Conservation (phyloP, 2,888 invertebrate species). For the Phymatocera aterrima region DNA sequence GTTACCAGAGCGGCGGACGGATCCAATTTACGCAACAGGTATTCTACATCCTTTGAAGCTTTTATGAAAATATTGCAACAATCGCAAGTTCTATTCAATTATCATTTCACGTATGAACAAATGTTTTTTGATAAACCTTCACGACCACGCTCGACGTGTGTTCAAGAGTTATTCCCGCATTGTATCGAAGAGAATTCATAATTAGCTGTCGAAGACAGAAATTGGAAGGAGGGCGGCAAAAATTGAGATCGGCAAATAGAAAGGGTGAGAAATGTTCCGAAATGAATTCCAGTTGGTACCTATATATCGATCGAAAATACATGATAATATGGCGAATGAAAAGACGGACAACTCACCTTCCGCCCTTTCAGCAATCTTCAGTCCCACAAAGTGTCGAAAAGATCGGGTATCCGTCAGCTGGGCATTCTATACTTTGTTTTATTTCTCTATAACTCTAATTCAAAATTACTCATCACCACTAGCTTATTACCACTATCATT, state of each 20-base stretch:
- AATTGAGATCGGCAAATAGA: not conserved
- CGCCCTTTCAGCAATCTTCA: conserved; percentile 60
- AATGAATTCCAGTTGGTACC: too few species aligned
- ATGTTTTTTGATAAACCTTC: not conserved
- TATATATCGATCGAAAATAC: not conserved
- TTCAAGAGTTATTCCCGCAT: not conserved
- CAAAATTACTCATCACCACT: conserved; percentile 1
- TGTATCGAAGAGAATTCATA: not conserved
- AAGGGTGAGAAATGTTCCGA: not conserved
- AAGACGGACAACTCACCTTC: conserved; percentile 57
- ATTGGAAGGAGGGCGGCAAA: not conserved
- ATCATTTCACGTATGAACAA: not conserved
- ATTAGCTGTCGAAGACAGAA: not conserved
- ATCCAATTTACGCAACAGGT: conserved; percentile 40
- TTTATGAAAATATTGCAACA: not conserved
- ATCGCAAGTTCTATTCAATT: not conserved
- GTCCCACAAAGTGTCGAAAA: conserved; percentile 57
- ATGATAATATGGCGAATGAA: not conserved
- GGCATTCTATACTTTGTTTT: conserved; percentile 54
- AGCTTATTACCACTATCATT: not conserved
- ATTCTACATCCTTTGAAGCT: not conserved
- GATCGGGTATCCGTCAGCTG: conserved; percentile 67
- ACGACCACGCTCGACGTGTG: not conserved
- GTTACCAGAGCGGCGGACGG: not conserved
- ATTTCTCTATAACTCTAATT: conserved; percentile 8